Percentiles rank a stretch among this genome's conserved stretches.
Conservation (phyloP, 2,113 vertebrate genomes). For the Pipra filicauda region DNA sequence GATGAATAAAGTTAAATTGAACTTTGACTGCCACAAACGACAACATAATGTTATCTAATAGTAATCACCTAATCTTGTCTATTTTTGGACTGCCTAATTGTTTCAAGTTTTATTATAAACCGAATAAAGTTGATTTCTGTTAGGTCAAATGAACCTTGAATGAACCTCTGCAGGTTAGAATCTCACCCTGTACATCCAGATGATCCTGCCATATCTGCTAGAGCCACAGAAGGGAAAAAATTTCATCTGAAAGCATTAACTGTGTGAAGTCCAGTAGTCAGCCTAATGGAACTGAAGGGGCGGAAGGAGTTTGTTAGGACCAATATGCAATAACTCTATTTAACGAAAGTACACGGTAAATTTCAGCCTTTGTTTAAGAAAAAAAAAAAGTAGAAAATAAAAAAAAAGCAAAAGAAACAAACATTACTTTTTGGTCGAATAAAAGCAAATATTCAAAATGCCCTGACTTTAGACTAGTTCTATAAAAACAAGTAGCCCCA, state of each 20-base stretch:
- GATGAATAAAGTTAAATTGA: background rate
- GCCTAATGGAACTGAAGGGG: background rate
- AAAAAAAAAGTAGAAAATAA: fast-evolving
- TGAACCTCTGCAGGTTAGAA: background rate
- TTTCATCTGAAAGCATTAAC: background rate
- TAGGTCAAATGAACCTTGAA: background rate
- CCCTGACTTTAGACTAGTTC: background rate
- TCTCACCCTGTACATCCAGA: background rate
- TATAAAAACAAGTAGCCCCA: background rate
- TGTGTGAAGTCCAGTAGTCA: background rate
- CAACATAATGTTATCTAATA: background rate
- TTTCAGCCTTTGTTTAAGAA: background rate
- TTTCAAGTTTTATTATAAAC: background rate
- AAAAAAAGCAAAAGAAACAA: fast-evolving
- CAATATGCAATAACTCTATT: background rate
- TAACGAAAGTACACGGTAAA: background rate
- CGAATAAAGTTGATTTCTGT: background rate
- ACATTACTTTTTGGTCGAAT: background rate
- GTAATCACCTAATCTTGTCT: background rate
- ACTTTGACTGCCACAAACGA: background rate
- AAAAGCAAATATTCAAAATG: background rate
- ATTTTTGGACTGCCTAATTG: background rate
- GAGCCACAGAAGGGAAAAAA: background rate
- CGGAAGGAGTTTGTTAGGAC: background rate
- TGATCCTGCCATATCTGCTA: background rate